Base-by-base conservation (phyloP, 1,140 invertebrate genomes). In the Drosophila rufa region DNA sequence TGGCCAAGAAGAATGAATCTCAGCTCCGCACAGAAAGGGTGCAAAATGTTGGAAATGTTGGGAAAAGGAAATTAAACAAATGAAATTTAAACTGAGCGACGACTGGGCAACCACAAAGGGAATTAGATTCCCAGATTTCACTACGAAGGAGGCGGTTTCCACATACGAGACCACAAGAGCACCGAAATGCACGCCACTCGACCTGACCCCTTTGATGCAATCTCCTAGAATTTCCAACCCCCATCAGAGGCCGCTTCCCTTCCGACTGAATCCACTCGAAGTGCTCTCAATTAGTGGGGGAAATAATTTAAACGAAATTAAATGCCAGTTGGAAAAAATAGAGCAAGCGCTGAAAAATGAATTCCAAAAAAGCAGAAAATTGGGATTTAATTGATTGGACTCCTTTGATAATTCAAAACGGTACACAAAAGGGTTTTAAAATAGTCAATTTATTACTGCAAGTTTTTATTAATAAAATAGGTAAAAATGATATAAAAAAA, bases 1-100 rank as follows among this genome's bases (percentile, higher is more conserved):
- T 78, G 45, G 38, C 48, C 48, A 30, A 57, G n/a, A 70, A 51
- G 45, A 70, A 57, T 33, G 25, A 45, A 50, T 27, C 33, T 36
- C 30, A 14, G 50, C 5, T 9, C 30, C 30, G 25, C 53, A 15
- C 15, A 27, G 40, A 46, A 36, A 12, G 33, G 33, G 9, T 36
- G 33, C 9, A 36, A 11, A 36, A 11, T 3, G 33, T 3, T 22
- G 19, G 17, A 25, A 25, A 25, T 25, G 22, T 25, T 25, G 45
- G 17, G 53, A 30, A 38, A 50, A 30, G 53, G 56, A 78, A 82
- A 82, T 76, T 79, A 79, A 66, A 69, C 67, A 83, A 74, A 80
- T 66, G 36, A 80, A 87, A 79, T 83, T 83, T 89, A 61, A 87
- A 57, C 61, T 11, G 22, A 51, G 33, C 22, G 36, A 55, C 3